phyloP scores from a whole-genome alignment of 1,140 invertebrate species.

The Trichonephila inaurata region DNA sequence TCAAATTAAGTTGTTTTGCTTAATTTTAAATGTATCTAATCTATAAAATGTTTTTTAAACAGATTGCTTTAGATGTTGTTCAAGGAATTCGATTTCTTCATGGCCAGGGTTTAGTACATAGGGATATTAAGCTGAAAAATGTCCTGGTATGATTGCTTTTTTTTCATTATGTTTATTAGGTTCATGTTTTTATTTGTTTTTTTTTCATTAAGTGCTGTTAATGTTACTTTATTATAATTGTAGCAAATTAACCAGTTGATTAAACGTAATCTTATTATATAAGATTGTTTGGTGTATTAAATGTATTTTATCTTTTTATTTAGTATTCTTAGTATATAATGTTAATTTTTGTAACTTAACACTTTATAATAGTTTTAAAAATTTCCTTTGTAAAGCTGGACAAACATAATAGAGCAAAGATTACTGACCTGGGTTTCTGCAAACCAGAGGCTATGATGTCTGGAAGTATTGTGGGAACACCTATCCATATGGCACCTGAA shows the following conservation, averaged over 20 bases:
- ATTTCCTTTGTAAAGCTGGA: constrained; percentile 84
- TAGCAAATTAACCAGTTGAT: too few species aligned
- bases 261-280: too few species aligned
- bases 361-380: too few species aligned
- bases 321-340: too few species aligned
- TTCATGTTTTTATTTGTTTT: too few species aligned
- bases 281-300: too few species aligned
- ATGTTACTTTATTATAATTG: too few species aligned
- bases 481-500: constrained; percentile 96
- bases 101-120: constrained; percentile 90
- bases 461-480: constrained; percentile 91
- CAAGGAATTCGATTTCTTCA: constrained; percentile 93
- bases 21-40: neutral
- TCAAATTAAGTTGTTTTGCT: neutral
- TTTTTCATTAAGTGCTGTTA: too few species aligned
- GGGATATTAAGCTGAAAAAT: constrained; percentile 95
- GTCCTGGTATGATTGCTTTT: constrained; percentile 84
- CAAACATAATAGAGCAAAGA: constrained; percentile 87
- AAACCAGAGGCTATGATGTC: constrained; percentile 96
- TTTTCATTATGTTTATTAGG: neutral
- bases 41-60: constrained; percentile 78
- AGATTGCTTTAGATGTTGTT: constrained; percentile 91
- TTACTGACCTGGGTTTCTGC: constrained; percentile 95
- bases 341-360: too few species aligned
- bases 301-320: too few species aligned